phyloP scores from a whole-genome alignment of 2,797 vertebrate species.

The Phrynocephalus guinanensis region DNA sequence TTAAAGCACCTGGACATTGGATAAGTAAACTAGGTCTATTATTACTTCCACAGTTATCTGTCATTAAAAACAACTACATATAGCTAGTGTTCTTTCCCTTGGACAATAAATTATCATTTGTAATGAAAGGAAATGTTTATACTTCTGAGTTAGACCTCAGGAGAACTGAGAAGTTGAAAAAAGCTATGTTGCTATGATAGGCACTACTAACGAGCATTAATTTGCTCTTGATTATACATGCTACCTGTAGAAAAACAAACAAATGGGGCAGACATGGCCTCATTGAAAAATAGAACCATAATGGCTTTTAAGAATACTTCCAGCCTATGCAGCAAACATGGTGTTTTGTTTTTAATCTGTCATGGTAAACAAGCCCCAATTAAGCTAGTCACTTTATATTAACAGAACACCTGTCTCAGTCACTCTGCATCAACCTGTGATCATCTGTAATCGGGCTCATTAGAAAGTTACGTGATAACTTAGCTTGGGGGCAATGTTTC shows the following conservation, averaged over 20 bases:
- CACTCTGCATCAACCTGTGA: slow-evolving; percentile 60
- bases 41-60: not conserved
- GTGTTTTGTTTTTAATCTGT: slow-evolving; percentile 55
- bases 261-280: slow-evolving; percentile 11
- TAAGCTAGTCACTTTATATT: slow-evolving; percentile 60
- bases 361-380: slow-evolving; percentile 64
- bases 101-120: not conserved
- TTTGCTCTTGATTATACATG: not conserved
- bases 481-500: slow-evolving; percentile 45
- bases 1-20: not conserved
- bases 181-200: not conserved
- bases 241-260: not conserved
- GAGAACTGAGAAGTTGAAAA: not conserved
- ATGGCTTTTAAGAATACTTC: slow-evolving; percentile 10
- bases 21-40: not conserved
- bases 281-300: slow-evolving; percentile 36
- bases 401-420: slow-evolving; percentile 54
- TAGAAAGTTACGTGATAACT: slow-evolving; percentile 50
- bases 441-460: slow-evolving; percentile 48
- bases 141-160: not conserved
- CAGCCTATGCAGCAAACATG: slow-evolving; percentile 51
- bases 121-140: not conserved
- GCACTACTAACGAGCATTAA: not conserved
- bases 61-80: not conserved
- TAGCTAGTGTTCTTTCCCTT: not conserved